These are phyloP conservation scores for Pedetes capensis DNA, from an alignment of 2,113 vertebrate genomes.

Conservation along the genomic window DNA sequence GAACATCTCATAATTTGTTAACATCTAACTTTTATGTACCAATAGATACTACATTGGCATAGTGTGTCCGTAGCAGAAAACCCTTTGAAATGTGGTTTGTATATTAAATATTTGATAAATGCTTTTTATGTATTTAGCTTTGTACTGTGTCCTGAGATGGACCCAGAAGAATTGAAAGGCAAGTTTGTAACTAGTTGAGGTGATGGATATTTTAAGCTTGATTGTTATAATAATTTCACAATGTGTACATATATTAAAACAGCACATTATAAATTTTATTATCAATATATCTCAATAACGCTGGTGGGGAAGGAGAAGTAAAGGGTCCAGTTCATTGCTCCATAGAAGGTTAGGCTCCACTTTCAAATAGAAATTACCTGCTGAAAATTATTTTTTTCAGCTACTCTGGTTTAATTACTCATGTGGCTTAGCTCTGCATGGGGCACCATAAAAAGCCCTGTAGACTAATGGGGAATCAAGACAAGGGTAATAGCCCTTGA, in stretches of 20 bases:
- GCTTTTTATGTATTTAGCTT: constrained; percentile 27
- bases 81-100: constrained; percentile 43
- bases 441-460: background rate
- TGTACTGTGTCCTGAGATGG: background rate
- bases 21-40: background rate
- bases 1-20: background rate
- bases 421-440: constrained; percentile 20
- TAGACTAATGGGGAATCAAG: background rate
- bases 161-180: background rate
- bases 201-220: background rate
- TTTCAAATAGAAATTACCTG: background rate
- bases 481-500: constrained; percentile 40
- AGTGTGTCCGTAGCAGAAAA: background rate
- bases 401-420: constrained; percentile 46
- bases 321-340: background rate
- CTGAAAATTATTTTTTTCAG: constrained; percentile 58
- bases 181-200: background rate
- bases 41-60: background rate
- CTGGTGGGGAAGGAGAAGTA: background rate
- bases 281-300: background rate
- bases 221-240: background rate
- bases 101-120: constrained; percentile 45
- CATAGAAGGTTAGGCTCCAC: background rate
- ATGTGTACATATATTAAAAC: background rate
- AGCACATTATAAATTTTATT: background rate